Base-by-base conservation (phyloP, 2,113 vertebrate genomes). In the Columbina picui region DNA sequence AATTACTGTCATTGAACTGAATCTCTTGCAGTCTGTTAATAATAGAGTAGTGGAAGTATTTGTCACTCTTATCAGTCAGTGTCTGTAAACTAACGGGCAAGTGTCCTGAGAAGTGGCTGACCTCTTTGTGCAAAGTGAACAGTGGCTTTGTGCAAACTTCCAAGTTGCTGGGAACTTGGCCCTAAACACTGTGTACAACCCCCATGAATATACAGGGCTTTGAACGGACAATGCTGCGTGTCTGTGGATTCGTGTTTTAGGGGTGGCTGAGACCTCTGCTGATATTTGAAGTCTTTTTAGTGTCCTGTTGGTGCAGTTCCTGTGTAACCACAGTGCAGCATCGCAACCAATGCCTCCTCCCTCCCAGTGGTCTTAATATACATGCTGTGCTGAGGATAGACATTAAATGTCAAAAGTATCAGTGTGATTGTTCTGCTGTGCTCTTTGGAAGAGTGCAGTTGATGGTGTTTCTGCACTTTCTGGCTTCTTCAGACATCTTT, bases 401-500 rank as follows among this genome's bases (percentile, higher is more conserved):
- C 71, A 36, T 20, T 88, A 96, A 97, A 97, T 97, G 96, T 96
- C 96, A 97, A 15, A 84, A 84, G 89, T 91, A 94, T 97, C n/a
- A 32, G 70, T 97, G 10, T 94, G 94, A 5, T 23, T 32, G 71
- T 49, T 74, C 76, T 68, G 69, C 65, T 89, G 76, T 92, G 77
- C 52, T 73, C 87, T 87, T 67, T 82, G 50, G 86, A 68, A 50
- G 69, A 84, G 84, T 38, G 55, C 52, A 73, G 64, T 14, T 90
- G 78, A 57, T 49, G 41, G 50, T 84, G 71, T 87, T 93, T 63
- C 39, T 94, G 67, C 19, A 3, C 18, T 80, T 38, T 47, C 57
- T 45, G 93, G 60, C 63, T 32, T 87, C 49, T 84, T 88, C 67
- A 84, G 34, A 56, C 60, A 32, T 67, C 59, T 16, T 55, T 41